Conservation (phyloP, 2,797 vertebrate genomes). For the Odontamblyopus lacepedii region DNA sequence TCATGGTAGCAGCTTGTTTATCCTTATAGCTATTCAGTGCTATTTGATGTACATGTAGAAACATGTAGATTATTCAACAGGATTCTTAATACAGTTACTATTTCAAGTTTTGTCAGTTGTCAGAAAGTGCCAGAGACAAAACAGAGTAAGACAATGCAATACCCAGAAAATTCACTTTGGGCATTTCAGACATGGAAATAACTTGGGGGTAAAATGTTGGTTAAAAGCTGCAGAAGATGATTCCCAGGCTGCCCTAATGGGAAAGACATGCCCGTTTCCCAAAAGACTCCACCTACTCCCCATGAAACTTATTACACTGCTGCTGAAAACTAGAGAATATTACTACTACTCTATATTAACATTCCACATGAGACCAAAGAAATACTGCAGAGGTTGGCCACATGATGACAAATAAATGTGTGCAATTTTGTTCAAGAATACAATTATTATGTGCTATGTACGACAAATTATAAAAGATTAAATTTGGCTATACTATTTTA, state of each 20-base stretch:
- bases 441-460: not conserved
- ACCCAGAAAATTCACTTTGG: not conserved
- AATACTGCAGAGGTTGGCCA: no score
- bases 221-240: slow-evolving; percentile 23
- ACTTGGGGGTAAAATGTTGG: slow-evolving; percentile 16
- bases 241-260: slow-evolving; percentile 43
- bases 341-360: not conserved
- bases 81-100: not conserved
- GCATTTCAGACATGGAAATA: slow-evolving; percentile 33
- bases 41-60: not conserved
- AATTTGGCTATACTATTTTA: not conserved
- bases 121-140: not conserved
- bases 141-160: not conserved
- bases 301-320: slow-evolving; percentile 13
- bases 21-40: not conserved
- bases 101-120: not conserved
- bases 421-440: not conserved
- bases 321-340: slow-evolving; percentile 20
- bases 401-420: not conserved
- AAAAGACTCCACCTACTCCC: slow-evolving; percentile 12
- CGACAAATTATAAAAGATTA: not conserved
- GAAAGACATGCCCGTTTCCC: slow-evolving; percentile 12
- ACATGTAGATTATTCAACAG: not conserved
- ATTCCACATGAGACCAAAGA: no score
- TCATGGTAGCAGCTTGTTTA: slow-evolving; percentile 22